Evolutionary conservation across 2,888 invertebrate species (phyloP), one percentile per base, ranked within the genome.

Genomic region (Leucophenga montana): DNA sequence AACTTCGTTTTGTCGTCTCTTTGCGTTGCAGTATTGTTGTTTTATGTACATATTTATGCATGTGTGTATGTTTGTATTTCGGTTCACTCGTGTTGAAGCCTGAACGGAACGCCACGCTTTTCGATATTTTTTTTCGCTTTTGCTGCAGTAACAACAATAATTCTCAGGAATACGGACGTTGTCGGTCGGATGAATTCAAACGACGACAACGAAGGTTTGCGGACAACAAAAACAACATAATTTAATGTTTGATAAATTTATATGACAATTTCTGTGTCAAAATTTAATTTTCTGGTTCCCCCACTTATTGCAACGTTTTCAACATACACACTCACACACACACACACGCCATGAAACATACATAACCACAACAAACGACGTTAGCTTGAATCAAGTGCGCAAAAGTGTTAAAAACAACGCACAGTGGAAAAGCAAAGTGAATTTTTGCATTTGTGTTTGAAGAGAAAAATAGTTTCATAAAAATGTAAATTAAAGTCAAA

Each of bases 101-200:
- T n/a, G n/a, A n/a, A n/a, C n/a, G n/a, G 73, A 80, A 78, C 71
- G 70, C 77, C 9, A 39, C 9, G 39, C 39, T 39, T 39, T 39
- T 39, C 39, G 8, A 39, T 1, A 39, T 8, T 11, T 39, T 39
- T 39, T 39, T 39, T 11, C 11, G 39, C 3, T 39, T 53, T 53
- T 16, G 16, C 1, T 11, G 46, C 82, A 85, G 78, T 79, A 81
- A 83, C 76, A 78, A 83, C 82, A 79, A 76, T 77, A 84, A 79
- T 81, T 80, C 83, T 85, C 78, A 82, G 85, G 82, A 85, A 85
- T 77, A 80, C 82, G 78, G 77, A 79, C 79, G 78, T 39, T 39
- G 74, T 80, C 75, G 75, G 72, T 70, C 74, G 75, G 70, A 11
- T 20, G 18, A n/a, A 31, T 57, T 22, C 57, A 31, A 14, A 54